Percentiles rank a stretch among this genome's conserved stretches.
Conservation (phyloP, 2,888 invertebrate genomes). For the Eupithecia inturbata region DNA sequence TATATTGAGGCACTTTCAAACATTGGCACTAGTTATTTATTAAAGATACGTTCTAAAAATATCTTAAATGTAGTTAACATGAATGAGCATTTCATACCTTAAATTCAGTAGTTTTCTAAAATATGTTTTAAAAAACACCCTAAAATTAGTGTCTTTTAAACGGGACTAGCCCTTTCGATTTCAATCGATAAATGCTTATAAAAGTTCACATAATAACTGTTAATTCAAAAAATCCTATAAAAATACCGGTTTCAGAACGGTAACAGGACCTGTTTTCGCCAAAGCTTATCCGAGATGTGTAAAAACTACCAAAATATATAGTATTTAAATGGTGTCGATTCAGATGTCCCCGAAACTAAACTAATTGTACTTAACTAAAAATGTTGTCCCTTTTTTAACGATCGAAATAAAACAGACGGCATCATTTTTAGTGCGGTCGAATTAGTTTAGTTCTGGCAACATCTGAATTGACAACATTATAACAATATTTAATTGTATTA, state of each 20-base stretch:
- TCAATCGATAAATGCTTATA: constrained; percentile 16
- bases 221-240: constrained; percentile 14
- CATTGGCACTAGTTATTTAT: constrained; percentile 42
- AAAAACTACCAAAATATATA: background rate
- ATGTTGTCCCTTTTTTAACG: too few relatives aligned
- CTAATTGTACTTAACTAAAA: too few relatives aligned
- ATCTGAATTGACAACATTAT: too few relatives aligned
- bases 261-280: background rate
- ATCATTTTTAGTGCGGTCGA: too few relatives aligned
- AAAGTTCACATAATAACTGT: constrained; percentile 12
- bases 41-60: constrained; percentile 11
- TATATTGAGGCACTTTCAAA: constrained; percentile 48
- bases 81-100: constrained; percentile 1
- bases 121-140: background rate
- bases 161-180: constrained; percentile 22
- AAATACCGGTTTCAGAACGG: background rate
- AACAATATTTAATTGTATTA: too few relatives aligned
- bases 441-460: too few relatives aligned
- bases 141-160: constrained; percentile 25
- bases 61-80: background rate
- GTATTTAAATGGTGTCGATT: too few relatives aligned
- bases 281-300: background rate
- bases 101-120: background rate
- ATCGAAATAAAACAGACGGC: too few relatives aligned
- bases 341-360: too few relatives aligned